These are phyloP conservation scores for Noctuana brunneofusca DNA, from an alignment of 2,888 invertebrate genomes.

Conservation along the genomic window DNA sequence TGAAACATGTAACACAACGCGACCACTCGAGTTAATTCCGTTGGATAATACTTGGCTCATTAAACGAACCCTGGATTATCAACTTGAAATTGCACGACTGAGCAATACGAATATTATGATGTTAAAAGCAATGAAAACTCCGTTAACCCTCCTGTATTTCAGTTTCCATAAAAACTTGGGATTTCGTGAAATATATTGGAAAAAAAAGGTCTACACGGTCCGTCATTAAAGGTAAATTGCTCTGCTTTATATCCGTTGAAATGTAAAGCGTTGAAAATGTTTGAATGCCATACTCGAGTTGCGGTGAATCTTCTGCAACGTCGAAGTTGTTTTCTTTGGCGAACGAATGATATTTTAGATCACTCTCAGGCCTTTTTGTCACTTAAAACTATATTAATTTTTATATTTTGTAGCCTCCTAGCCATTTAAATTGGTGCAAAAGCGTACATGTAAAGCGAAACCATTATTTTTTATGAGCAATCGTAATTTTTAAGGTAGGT, in stretches of 20 bases:
- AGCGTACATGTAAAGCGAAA: background rate
- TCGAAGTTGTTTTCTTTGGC: constrained; percentile 27
- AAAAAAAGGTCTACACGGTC: constrained; percentile 69
- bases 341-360: constrained; percentile 28
- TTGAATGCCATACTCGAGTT: constrained; percentile 54
- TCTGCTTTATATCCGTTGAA: constrained; percentile 69
- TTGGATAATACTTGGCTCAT: constrained; percentile 66
- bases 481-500: background rate
- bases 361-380: constrained; percentile 10
- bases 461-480: background rate
- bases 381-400: background rate
- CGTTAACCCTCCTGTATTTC: constrained; percentile 70
- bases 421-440: background rate
- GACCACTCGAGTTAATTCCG: constrained; percentile 61
- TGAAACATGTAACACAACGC: constrained; percentile 54
- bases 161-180: constrained; percentile 73
- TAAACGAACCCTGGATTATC: constrained; percentile 74
- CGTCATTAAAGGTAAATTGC: constrained; percentile 76
- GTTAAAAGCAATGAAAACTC: constrained; percentile 77
- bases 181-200: constrained; percentile 71
- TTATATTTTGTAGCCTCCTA: background rate
- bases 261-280: constrained; percentile 67
- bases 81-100: constrained; percentile 71
- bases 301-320: constrained; percentile 44
- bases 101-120: constrained; percentile 73